Evolutionary conservation across 2,797 vertebrate species (phyloP), one percentile per base, ranked within the genome.

Genomic region (Pipistrellus pygmaeus): DNA sequence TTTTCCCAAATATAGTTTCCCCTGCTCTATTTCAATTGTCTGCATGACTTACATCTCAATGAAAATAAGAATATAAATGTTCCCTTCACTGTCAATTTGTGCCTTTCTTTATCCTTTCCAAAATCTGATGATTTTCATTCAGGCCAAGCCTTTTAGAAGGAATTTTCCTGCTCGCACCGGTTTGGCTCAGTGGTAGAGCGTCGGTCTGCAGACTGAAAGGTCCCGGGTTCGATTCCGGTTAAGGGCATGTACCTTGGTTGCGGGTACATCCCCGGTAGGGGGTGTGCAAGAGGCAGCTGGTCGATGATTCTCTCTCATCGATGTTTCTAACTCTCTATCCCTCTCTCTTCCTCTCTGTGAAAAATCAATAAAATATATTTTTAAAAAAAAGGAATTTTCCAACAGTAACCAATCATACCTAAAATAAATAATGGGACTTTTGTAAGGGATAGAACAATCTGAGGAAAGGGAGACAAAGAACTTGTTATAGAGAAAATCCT

Each of bases 1-100:
- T 95, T 51, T 41, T 91, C 86, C 94, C 95, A 64, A 93, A 83
- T 80, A 80, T 82, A 69, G 57, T 93, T 93, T 84, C 76, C 38
- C 46, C 35, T 89, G 60, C 73, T 95, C 90, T 30, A 27, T 95
- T 96, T 96, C 90, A 84, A 25, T 88, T 84, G 75, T 81, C 88
- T 94, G 62, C 83, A 82, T 64, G 92, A 84, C 71, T 86, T 94
- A 76, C 71, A 86, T 72, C 60, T 62, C 93, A 95, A 96, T 72
- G 76, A 83, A 81, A 81, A 60, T 68, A 77, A 72, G 53, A 78
- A 94, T 77, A 94, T 95, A 96, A 96, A 90, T 92, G 30, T 86
- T 41, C 78, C 44, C 17, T 75, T 78, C 23, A 30, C 73, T 84
- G 71, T 80, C 71, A 92, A 15, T 95, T 90, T 94, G 32, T 93